A percentile compares a stretch with the other conserved stretches of the same genome.
Conservation (phyloP, 2,113 vertebrate genomes). For the Dolichotis patagonum region DNA sequence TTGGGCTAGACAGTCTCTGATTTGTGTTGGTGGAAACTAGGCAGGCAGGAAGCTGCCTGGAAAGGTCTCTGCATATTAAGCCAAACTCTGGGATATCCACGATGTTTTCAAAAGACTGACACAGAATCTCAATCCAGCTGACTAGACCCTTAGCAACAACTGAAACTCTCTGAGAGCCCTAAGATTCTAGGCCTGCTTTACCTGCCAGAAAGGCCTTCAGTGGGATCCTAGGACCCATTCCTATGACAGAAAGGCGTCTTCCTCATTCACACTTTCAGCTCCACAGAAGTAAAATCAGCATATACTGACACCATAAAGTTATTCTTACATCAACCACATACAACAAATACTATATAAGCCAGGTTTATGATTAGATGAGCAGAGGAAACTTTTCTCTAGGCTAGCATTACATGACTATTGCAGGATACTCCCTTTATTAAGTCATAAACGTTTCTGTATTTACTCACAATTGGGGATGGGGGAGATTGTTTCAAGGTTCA, state of each 20-base stretch:
- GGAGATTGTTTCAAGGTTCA: background rate
- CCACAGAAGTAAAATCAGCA: background rate
- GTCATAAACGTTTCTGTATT: constrained; percentile 4
- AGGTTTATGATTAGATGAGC: background rate
- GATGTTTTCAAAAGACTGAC: background rate
- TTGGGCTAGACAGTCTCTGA: background rate
- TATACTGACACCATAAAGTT: background rate
- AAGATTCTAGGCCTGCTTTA: background rate
- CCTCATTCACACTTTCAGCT: background rate
- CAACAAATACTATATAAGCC: background rate
- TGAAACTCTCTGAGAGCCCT: background rate
- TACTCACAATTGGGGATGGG: background rate
- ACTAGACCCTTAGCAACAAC: background rate
- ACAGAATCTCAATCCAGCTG: background rate
- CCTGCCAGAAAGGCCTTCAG: background rate
- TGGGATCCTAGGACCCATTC: background rate
- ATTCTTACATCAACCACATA: background rate
- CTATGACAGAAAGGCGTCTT: background rate
- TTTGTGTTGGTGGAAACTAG: background rate
- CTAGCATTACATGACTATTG: background rate
- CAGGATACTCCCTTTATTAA: background rate
- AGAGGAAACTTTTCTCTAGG: constrained; percentile 11
- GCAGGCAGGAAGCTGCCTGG: background rate
- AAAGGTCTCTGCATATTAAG: background rate
- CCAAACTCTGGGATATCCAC: background rate